Base-by-base conservation (phyloP, 2,113 vertebrate species). In the Nothocercus nigrocapillus region DNA sequence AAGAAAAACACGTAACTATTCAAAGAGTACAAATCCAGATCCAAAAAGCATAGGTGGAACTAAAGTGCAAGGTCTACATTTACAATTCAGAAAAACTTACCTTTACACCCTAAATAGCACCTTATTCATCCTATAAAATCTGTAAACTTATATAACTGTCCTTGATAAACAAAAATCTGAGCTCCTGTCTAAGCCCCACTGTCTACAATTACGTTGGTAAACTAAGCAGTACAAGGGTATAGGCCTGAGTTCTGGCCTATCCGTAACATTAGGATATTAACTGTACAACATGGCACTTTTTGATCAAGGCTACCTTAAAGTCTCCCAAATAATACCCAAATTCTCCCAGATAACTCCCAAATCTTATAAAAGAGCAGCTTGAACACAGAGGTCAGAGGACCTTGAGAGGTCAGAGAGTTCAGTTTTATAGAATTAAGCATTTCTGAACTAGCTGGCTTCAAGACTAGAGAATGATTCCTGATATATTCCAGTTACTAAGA, bases 311-410 rank as follows among this genome's bases (percentile, higher is more conserved):
- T 1, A 45, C 3, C 5, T 72, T 56, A 34, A 3, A 14, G 13
- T 24, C 9, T 53, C 27, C 56, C 2, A 2, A 40, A 34, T 59
- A 58, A 24, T 4, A 1, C 0, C 20, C 21, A 49, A 11, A 49
- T 49, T 49, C 21, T 49, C 49, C 49, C 49, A 49, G 49, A 49
- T 49, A 49, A 49, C 21, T 49, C 49, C 49, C 20, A 49, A 18
- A 0, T 27, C 54, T 56, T 67, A 3, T 58, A 74, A 11, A 1
- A 67, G 45, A 5, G 6, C 28, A 25, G 19, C 49, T 77, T 81
- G 28, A 84, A 66, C 13, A 9, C 1, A 17, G 12, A 14, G n/a
- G n/a, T n/a, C 4, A n/a, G 47, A 70, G 5, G 32, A 68, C 63
- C 82, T 32, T 75, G 21, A 83, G 49, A 86, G 7, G 7, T 53